Evolutionary conservation across 2,113 vertebrate genomes (phyloP).

Genomic region (Pomatorhinus ruficollis): DNA sequence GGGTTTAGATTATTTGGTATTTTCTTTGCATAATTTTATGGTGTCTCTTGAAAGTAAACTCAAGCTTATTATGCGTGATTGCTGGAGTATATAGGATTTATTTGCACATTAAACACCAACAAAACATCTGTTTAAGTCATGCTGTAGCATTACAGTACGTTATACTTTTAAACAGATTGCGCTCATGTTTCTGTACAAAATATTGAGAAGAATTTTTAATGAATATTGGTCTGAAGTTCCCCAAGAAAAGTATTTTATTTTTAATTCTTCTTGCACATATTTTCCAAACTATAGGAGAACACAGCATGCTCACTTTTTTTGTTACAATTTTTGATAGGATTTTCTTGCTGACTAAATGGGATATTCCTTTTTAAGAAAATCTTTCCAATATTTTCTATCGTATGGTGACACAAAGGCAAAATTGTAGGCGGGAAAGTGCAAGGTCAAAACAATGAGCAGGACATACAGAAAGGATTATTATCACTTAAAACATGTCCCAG

Average conservation of each 20-base stretch:
- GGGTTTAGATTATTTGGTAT: background rate
- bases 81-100: background rate
- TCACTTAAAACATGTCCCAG: background rate
- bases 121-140: background rate
- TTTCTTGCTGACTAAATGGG: background rate
- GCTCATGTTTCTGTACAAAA: background rate
- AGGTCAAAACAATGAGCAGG: background rate
- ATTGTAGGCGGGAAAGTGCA: background rate
- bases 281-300: background rate
- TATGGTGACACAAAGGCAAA: background rate
- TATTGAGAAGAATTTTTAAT: background rate
- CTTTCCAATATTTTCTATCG: background rate
- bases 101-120: background rate
- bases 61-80: background rate
- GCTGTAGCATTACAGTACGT: background rate
- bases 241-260: background rate
- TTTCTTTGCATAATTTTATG: background rate
- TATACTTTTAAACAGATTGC: background rate
- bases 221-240: background rate
- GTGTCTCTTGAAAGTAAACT: background rate
- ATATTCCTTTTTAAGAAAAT: background rate
- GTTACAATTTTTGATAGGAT: background rate
- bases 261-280: background rate
- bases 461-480: background rate
- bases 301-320: background rate